Evolutionary conservation across 2,888 invertebrate genomes (phyloP).

Genomic region (Rhamphomyia laevipes): DNA sequence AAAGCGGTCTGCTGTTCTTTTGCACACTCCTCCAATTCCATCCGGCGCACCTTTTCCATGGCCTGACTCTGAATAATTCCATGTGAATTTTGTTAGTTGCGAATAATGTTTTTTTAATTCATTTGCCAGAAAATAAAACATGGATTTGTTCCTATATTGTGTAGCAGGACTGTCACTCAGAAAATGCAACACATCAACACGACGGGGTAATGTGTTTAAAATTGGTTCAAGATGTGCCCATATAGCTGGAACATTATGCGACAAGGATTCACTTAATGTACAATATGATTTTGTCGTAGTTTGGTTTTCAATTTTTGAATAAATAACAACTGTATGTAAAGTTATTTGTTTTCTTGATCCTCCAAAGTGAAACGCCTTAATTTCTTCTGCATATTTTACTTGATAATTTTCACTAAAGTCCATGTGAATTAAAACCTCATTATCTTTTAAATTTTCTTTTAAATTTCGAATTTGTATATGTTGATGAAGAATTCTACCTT

Average conservation of each 20-base stretch:
- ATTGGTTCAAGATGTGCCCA: slow-evolving; percentile 3
- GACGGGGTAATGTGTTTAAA: neutral
- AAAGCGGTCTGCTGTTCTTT: neutral
- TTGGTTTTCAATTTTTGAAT: neutral
- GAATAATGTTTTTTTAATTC: neutral
- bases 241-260: slow-evolving; percentile 4
- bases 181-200: slow-evolving; percentile 1
- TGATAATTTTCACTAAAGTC: too few species aligned
- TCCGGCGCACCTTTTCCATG: slow-evolving; percentile 7
- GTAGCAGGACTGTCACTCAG: slow-evolving; percentile 6
- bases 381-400: too few species aligned
- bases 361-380: neutral
- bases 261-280: neutral
- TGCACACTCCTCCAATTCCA: slow-evolving; percentile 5
- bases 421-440: too few species aligned
- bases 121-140: neutral
- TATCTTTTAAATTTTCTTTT: too few species aligned
- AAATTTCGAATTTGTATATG: too few species aligned
- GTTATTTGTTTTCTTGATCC: neutral
- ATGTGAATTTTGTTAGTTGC: neutral
- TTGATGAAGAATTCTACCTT: too few species aligned
- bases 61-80: slow-evolving; percentile 3
- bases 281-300: neutral
- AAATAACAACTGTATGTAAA: neutral
- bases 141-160: slow-evolving; percentile 2